phyloP scores from a whole-genome alignment of 1,140 invertebrate species.

The Mylabris phalerata region DNA sequence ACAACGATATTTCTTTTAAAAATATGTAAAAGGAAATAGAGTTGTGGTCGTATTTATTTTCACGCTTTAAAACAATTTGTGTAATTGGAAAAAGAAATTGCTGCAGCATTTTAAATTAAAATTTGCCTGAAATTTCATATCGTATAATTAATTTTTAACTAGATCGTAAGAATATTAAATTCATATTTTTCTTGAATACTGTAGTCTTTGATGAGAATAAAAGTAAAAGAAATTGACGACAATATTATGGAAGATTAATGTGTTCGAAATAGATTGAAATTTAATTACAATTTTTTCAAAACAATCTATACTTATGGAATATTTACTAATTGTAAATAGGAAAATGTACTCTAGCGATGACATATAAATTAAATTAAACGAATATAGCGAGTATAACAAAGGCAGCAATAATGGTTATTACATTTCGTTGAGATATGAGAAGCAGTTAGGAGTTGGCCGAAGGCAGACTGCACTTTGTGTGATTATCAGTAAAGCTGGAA shows the following conservation, averaged over 20 bases:
- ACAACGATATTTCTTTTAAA: too few species aligned
- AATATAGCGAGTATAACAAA: conserved; percentile 20
- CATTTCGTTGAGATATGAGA: conserved; percentile 22
- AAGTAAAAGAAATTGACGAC: too few species aligned
- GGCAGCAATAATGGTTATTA: conserved; percentile 24
- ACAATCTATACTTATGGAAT: too few species aligned
- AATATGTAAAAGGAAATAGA: too few species aligned
- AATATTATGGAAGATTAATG: too few species aligned
- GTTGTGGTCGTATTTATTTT: too few species aligned
- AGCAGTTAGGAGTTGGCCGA: conserved; percentile 17
- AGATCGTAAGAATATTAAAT: conserved; percentile 17
- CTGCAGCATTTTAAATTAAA: too few species aligned
- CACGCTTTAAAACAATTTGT: too few species aligned
- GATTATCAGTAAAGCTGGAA: conserved; percentile 19
- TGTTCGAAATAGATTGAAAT: too few species aligned
- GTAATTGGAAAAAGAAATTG: too few species aligned
- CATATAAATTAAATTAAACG: conserved; percentile 24
- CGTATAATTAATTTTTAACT: conserved; percentile 35
- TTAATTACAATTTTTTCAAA: too few species aligned
- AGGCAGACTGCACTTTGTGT: conserved; percentile 17
- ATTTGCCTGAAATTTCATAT: conserved; percentile 43
- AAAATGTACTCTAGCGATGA: conserved; percentile 17
- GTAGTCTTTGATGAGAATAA: too few species aligned
- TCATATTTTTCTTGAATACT: conserved; percentile 1
- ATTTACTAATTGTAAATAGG: conserved; percentile 11